Conservation (phyloP, 1,140 invertebrate genomes). For the Sinella curviseta region DNA sequence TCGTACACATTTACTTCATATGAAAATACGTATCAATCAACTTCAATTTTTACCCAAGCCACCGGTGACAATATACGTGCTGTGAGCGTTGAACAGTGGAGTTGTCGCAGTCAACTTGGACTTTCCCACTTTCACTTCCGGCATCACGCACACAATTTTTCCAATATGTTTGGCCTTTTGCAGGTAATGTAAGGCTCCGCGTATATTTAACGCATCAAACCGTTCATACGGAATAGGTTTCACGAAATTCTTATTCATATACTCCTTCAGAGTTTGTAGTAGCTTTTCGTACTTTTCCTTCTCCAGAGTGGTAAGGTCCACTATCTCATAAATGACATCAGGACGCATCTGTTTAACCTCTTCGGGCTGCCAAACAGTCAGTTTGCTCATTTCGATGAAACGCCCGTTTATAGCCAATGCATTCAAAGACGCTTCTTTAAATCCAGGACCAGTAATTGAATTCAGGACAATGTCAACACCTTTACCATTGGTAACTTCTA, state of each 20-base stretch:
- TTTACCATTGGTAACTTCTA: neutral
- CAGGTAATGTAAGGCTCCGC: constrained; percentile 7
- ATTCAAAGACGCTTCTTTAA: constrained; percentile 8
- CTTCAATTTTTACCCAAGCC: neutral
- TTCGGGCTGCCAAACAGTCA: neutral
- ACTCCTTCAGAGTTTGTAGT: neutral
- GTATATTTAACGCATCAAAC: constrained; percentile 11
- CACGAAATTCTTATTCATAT: neutral
- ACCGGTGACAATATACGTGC: constrained; percentile 16
- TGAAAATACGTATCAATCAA: neutral
- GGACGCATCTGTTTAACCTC: neutral
- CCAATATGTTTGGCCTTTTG: constrained; percentile 25
- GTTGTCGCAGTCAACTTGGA: neutral
- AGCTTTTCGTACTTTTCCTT: neutral
- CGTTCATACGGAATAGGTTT: constrained; percentile 1
- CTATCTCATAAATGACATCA: neutral
- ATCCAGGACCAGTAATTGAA: neutral
- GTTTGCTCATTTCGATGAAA: constrained; percentile 8
- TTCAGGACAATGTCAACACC: constrained; percentile 13
- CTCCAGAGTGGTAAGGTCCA: neutral
- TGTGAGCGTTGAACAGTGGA: neutral
- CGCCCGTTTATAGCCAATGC: neutral
- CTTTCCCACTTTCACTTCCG: constrained; percentile 13
- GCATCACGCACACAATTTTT: constrained; percentile 14
- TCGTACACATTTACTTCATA: neutral